phyloP scores from a whole-genome alignment of 2,113 vertebrate species.

The Tinamus guttatus region DNA sequence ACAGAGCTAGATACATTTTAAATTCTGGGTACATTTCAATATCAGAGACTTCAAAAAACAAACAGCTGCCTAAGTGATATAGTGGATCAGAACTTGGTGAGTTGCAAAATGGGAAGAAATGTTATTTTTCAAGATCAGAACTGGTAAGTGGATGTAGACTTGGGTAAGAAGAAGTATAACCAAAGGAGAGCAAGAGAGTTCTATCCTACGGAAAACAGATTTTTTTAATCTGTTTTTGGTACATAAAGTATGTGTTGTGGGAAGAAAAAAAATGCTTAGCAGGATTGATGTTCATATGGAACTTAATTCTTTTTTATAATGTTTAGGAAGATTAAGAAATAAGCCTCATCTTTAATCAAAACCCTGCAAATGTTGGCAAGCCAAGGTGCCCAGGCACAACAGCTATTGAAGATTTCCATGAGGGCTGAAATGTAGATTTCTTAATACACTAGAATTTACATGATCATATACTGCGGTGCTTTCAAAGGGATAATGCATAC shows the following conservation, averaged over 20 bases:
- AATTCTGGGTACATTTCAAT: background rate
- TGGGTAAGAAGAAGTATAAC: background rate
- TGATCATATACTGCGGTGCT: background rate
- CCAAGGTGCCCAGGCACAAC: background rate
- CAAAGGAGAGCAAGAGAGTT: background rate
- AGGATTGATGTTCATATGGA: fast-evolving
- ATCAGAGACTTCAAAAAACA: background rate
- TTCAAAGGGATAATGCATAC: background rate
- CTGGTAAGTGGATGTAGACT: background rate
- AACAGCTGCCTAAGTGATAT: background rate
- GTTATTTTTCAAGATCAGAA: background rate
- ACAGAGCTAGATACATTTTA: background rate
- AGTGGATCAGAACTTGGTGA: background rate
- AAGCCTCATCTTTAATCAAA: background rate
- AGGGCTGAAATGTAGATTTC: background rate
- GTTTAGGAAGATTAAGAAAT: background rate
- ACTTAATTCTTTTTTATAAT: background rate
- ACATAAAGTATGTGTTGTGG: background rate
- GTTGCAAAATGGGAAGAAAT: background rate
- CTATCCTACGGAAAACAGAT: background rate
- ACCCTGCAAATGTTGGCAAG: background rate
- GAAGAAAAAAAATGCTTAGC: background rate
- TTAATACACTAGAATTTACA: background rate
- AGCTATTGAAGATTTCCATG: background rate
- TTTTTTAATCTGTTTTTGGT: background rate